Evolutionary conservation across 1,140 invertebrate genomes (phyloP).

Genomic region (Pogonognathellus flavescens): DNA sequence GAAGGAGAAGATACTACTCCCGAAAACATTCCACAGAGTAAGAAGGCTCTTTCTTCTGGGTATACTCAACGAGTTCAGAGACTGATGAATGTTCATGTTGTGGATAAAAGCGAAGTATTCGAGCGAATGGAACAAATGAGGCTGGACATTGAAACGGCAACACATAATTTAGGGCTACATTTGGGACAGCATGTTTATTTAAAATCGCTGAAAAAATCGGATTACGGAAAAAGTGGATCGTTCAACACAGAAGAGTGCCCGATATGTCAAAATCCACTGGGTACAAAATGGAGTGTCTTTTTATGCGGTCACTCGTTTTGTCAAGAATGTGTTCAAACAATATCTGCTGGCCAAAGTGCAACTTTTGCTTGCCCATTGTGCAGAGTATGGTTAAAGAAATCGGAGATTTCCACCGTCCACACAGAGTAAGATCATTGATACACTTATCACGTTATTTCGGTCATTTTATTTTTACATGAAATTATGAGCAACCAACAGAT

Average conservation of each 20-base stretch:
- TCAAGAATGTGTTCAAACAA: constrained; percentile 74
- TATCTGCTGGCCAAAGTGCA: constrained; percentile 56
- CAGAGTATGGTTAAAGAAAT: constrained; percentile 73
- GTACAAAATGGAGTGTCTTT: constrained; percentile 78
- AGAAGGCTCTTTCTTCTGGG: constrained; percentile 66
- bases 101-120: constrained; percentile 72
- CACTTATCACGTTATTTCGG: not conserved
- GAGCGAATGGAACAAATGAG: constrained; percentile 67
- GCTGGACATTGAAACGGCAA: constrained; percentile 62
- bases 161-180: constrained; percentile 70
- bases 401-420: constrained; percentile 77
- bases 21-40: constrained; percentile 64
- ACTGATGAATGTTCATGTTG: constrained; percentile 69
- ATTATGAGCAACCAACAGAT: too few species aligned
- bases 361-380: constrained; percentile 77
- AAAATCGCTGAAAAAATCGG: constrained; percentile 72
- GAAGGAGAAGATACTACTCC: constrained; percentile 71
- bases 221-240: constrained; percentile 68
- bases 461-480: not conserved
- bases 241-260: constrained; percentile 79
- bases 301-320: constrained; percentile 81
- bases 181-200: constrained; percentile 74
- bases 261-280: constrained; percentile 76
- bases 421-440: constrained; percentile 66
- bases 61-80: constrained; percentile 69